Conservation (phyloP, 2,888 invertebrate species). For the Conomelus anceps region DNA sequence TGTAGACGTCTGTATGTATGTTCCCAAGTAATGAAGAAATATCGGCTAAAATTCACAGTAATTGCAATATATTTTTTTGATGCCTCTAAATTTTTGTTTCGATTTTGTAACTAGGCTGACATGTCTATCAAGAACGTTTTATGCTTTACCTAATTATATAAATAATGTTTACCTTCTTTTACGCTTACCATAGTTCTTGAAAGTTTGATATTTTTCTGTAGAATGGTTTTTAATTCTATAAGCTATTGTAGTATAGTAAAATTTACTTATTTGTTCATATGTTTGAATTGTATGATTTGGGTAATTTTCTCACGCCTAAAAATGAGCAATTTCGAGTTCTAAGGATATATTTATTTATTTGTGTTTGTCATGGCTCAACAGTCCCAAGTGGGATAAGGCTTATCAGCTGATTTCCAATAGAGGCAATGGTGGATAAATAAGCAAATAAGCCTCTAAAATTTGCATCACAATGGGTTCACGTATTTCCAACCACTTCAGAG, state of each 20-base stretch:
- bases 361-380: background rate
- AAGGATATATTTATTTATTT: background rate
- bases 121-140: background rate
- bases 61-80: background rate
- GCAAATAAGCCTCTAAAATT: background rate
- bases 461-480: background rate
- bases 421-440: background rate
- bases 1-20: background rate
- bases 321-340: background rate
- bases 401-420: background rate
- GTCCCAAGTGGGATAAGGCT: background rate
- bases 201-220: background rate
- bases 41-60: background rate
- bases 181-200: background rate
- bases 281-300: background rate
- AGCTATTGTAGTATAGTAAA: background rate
- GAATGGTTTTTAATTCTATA: background rate
- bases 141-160: background rate
- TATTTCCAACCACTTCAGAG: background rate
- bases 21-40: background rate
- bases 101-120: background rate
- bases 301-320: background rate
- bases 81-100: background rate
- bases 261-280: background rate
- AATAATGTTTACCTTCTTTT: background rate